A percentile compares a stretch with the other conserved stretches of the same genome.
Conservation (phyloP, 1,140 invertebrate genomes). For the Drosophila gunungcola region DNA sequence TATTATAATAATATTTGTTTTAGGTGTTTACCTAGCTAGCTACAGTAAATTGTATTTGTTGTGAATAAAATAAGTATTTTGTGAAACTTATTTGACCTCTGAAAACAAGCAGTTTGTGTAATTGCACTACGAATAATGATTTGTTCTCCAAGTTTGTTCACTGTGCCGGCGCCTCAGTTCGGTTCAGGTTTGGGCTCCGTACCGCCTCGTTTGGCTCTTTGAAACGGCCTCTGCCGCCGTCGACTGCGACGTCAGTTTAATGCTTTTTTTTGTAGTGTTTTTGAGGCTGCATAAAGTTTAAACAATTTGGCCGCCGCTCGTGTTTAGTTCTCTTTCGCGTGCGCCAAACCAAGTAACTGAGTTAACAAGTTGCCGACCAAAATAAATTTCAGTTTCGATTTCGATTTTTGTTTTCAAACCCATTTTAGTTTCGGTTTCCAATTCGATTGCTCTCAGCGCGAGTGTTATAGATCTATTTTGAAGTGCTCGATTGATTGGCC, state of each 20-base stretch:
- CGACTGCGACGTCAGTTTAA: slow-evolving; percentile 16
- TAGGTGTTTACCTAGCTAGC: too few relatives aligned
- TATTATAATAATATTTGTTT: too few relatives aligned
- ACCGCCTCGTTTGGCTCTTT: slow-evolving; percentile 22
- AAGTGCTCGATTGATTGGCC: slow-evolving; percentile 50
- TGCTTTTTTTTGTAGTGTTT: slow-evolving; percentile 51
- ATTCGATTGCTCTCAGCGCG: slow-evolving; percentile 8
- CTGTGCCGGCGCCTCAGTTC: slow-evolving; percentile 25
- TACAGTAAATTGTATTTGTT: too few relatives aligned
- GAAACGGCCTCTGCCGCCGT: slow-evolving; percentile 17
- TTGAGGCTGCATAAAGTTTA: slow-evolving; percentile 66
- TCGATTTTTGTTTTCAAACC: background rate
- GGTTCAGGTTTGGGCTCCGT: slow-evolving; percentile 7
- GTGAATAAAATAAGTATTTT: too few relatives aligned
- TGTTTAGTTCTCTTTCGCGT: slow-evolving; percentile 75
- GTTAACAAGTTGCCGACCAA: slow-evolving; percentile 35
- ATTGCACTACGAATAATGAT: too few relatives aligned
- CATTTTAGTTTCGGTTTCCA: slow-evolving; percentile 5
- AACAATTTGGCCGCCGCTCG: slow-evolving; percentile 59
- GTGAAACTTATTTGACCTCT: too few relatives aligned
- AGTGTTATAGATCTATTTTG: slow-evolving; percentile 15
- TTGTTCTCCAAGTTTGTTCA: background rate
- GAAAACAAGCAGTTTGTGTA: too few relatives aligned
- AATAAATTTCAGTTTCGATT: slow-evolving; percentile 18
- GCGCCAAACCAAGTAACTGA: slow-evolving; percentile 72